Base-by-base conservation (phyloP, 2,888 invertebrate genomes). In the Maniola hyperantus region DNA sequence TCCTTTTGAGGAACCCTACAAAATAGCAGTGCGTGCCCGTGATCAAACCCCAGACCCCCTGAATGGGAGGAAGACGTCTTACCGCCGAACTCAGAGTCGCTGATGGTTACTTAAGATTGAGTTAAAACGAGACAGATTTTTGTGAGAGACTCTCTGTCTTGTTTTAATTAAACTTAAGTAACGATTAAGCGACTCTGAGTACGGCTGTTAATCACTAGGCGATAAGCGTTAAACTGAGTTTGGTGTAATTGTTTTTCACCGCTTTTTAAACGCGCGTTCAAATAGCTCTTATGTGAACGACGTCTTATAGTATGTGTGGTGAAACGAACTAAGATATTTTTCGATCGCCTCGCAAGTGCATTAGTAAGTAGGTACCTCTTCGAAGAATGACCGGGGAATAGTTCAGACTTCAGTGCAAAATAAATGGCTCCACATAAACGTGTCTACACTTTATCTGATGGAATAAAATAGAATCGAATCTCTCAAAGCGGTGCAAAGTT, bases 391-490 rank as follows among this genome's bases (percentile, higher is more conserved):
- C 36, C 55, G 36, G 1, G 15, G 18, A 57, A 57, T 42, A 42
- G 15, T 59, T 59, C 34, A 44, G 33, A 42, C 10, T 59, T 59
- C 34, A 44, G 33, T 34, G 46, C 50, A 11, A 60, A 60, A 60
- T 50, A 36, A 60, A 60, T 60, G 36, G 60, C 46, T 11, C 48
- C 34, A 60, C 48, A 48, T 36, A 48, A 60, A 60, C 34, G 46
- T 36, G 50, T 48, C 33, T 36, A 33, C 48, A 18, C 34, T 50
- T 48, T 36, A 60, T 50, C 60, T 42, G 42, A 50, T 18, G 18
- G 46, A 50, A 60, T 50, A 50, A 60, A 59, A 59, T 46, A 59
- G 59, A 59, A 59, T 59, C 26, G 59, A 59, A 59, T 59, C 33
- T 59, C 46, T 18, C 46, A 46, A n/a, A 33, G 46, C 46, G 44